Evolutionary conservation across 2,797 vertebrate species (phyloP), one percentile per base, ranked within the genome.

Genomic region (Meriones psammophilus): DNA sequence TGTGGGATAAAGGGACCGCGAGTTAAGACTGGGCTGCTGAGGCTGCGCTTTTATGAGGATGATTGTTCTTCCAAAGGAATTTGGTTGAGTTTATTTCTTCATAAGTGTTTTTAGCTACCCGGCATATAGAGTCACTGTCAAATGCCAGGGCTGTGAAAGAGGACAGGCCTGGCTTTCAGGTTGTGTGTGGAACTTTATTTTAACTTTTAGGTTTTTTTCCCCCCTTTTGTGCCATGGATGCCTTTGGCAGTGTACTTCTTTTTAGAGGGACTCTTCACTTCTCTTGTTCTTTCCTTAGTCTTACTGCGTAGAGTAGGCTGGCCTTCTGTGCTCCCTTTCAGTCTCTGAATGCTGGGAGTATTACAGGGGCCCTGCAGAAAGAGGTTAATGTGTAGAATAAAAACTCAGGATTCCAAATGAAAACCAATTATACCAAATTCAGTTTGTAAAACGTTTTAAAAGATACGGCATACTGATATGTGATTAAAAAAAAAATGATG

Each of bases 371-470:
- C n/a, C 76, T 28, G 1, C 77, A 91, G 66, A 71, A 46, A 71
- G 66, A 3, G 14, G n/a, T 79, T 87, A 74, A 36, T 10, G 83
- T n/a, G 76, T 66, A 84, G 50, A 76, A 42, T 76, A 80, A 84
- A 89, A 42, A 74, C 8, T 62, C 46, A 62, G 8, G 26, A 3
- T 74, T 87, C 71, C 13, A 91, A 62, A 93, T 78, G 54, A 20
- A 20, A 89, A 76, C 58, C 28, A 58, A 8, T 93, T 64, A 79
- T 58, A 62, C 18, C 24, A 46, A 94, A 85, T 89, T 62, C 18
- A 79, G 12, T 89, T 76, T 88, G n/a, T 26, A 85, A 89, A 92
- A n/a, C 69, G 66, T 66, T 76, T 89, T 3, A 91, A 68, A 28
- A 60, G 60, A 30, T 33, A 18, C 46, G 13, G 12, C 54, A 73